These are phyloP conservation scores for Turdus rufiventris DNA, from an alignment of 2,113 vertebrate genomes.

Conservation along the genomic window DNA sequence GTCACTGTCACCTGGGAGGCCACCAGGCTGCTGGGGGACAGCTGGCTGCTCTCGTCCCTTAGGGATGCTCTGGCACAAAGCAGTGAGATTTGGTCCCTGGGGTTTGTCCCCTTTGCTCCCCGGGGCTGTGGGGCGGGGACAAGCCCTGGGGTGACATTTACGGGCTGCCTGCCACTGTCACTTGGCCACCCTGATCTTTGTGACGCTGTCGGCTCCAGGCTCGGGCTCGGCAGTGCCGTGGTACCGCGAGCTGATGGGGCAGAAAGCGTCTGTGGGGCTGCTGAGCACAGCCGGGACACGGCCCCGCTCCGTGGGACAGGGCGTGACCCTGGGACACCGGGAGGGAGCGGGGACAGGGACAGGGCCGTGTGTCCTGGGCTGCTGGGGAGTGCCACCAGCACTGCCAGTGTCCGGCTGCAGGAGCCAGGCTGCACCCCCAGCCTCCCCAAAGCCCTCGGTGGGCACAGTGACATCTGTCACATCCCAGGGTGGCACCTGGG, in stretches of 20 bases:
- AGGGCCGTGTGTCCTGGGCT: fast-evolving
- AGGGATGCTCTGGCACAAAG: not conserved
- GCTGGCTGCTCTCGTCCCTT: not conserved
- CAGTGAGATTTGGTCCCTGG: fast-evolving
- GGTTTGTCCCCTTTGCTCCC: not conserved
- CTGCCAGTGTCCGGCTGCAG: fast-evolving
- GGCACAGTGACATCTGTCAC: not conserved
- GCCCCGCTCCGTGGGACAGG: fast-evolving
- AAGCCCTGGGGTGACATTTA: not conserved
- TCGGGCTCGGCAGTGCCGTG: not conserved
- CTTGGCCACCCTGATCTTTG: not conserved
- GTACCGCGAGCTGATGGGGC: constrained; percentile 6
- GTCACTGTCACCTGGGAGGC: not conserved
- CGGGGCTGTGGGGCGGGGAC: not conserved
- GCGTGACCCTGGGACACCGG: fast-evolving
- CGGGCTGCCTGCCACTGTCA: not conserved
- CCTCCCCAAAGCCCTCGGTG: not conserved
- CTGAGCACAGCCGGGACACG: fast-evolving
- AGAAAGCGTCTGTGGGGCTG: not conserved
- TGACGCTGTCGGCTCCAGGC: constrained; percentile 39
- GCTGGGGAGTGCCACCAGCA: fast-evolving
- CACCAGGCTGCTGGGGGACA: not conserved
- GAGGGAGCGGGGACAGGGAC: fast-evolving
- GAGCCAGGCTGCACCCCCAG: not conserved
- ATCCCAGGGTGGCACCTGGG: fast-evolving